Evolutionary conservation across 92 coral and sea anemone species (phyloP), one percentile per base, ranked within the genome.

Genomic region (Zoanthus sociatus): DNA sequence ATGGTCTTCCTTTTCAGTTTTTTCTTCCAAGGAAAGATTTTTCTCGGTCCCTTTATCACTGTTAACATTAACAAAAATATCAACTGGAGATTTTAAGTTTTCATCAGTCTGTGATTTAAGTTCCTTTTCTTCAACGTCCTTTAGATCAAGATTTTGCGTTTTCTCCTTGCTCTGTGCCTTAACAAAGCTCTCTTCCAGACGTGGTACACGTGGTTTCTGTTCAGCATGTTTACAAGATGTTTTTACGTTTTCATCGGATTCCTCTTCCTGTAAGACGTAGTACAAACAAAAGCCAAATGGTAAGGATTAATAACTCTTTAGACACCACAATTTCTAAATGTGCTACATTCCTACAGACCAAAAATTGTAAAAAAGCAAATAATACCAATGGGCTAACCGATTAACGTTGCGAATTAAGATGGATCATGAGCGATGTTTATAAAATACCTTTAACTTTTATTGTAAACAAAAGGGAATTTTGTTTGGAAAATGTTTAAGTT

Each of bases 171-270:
- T 78, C 30, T 81, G 79, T 9, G 91, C 92, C 82, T 93, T 93
- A 45, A 96, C 98, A 92, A 96, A 96, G 73, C 94, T 93, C 51
- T 90, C 90, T 33, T 78, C 58, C 54, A 96, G 69, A 4, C 93
- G 89, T 10, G 94, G 98, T 58, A 94, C 54, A 9, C 44, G 78
- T 1, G 86, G 77, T 15, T 83, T 11, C 15, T 48, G 56, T 69
- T 72, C 72, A 21, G 42, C 37, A n/a, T 11, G 86, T 82, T 66
- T 82, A 17, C 73, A 63, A 58, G 37, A 18, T 18, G 45, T 6
- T 48, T 30, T 76, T 87, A 64, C 74, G 12, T 71, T 68, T 31
- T 84, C 14, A 17, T 72, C 21, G 54, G 73, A 44, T 44, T 75
- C 88, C 10, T 84, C 95, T 37, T 90, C 95, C 97, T 94, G 82